Conservation (phyloP, 2,797 vertebrate species). For the Martes flavigula region DNA sequence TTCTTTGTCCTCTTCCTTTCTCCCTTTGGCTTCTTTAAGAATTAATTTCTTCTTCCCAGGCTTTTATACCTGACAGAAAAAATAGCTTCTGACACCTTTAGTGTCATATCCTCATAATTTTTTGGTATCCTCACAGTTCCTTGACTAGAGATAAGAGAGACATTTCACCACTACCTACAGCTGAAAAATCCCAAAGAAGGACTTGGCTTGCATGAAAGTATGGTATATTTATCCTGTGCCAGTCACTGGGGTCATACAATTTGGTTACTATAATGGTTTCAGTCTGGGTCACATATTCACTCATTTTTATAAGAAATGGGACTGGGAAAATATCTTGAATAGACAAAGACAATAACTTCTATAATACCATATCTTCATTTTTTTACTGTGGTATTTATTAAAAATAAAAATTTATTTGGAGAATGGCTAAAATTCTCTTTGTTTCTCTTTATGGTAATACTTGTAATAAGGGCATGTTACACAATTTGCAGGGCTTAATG, state of each 20-base stretch:
- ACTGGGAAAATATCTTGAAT: neutral
- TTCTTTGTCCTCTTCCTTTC: neutral
- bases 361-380: neutral
- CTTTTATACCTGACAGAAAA: neutral
- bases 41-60: neutral
- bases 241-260: neutral
- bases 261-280: neutral
- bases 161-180: neutral
- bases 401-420: slow-evolving; percentile 5
- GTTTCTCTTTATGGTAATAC: neutral
- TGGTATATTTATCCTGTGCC: neutral
- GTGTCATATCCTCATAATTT: neutral
- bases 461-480: neutral
- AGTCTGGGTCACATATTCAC: neutral
- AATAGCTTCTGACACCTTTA: neutral
- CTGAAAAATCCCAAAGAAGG: neutral
- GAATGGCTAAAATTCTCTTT: neutral
- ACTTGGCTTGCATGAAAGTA: neutral
- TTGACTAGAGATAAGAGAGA: neutral
- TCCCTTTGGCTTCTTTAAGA: neutral
- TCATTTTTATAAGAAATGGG: neutral
- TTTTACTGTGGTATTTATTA: neutral
- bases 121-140: neutral
- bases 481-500: neutral
- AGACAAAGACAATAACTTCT: neutral